phyloP scores from a whole-genome alignment of 2,888 invertebrate genomes.

The Dione juno region DNA sequence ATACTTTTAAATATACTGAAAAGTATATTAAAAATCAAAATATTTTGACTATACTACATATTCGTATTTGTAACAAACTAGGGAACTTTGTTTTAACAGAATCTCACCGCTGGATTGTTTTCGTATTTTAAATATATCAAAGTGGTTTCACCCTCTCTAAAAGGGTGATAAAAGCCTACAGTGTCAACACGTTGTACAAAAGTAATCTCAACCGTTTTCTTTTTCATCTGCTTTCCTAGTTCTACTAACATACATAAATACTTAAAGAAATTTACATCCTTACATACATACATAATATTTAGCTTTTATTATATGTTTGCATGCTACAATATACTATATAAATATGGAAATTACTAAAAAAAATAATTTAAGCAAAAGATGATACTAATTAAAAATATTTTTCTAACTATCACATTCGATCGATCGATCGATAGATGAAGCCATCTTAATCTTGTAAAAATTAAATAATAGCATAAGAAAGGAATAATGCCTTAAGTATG shows the following conservation, averaged over 20 bases:
- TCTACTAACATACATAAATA: conserved; percentile 37
- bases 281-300: no score
- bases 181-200: conserved; percentile 77
- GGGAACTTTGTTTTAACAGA: conserved; percentile 21
- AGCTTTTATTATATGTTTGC: no score
- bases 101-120: conserved; percentile 65
- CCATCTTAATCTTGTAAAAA: no score
- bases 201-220: conserved; percentile 76
- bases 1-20: background rate
- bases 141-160: conserved; percentile 75
- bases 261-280: no score
- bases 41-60: background rate
- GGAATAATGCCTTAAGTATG: background rate
- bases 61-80: background rate
- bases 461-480: no score
- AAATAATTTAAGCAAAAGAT: no score
- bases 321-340: no score
- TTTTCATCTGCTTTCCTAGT: conserved; percentile 42
- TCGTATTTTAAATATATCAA: conserved; percentile 81
- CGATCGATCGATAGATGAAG: no score
- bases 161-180: conserved; percentile 81
- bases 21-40: background rate
- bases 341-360: no score
- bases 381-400: no score
- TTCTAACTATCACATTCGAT: no score